Evolutionary conservation across 2,797 vertebrate species (phyloP).

Genomic region (Mareca penelope): DNA sequence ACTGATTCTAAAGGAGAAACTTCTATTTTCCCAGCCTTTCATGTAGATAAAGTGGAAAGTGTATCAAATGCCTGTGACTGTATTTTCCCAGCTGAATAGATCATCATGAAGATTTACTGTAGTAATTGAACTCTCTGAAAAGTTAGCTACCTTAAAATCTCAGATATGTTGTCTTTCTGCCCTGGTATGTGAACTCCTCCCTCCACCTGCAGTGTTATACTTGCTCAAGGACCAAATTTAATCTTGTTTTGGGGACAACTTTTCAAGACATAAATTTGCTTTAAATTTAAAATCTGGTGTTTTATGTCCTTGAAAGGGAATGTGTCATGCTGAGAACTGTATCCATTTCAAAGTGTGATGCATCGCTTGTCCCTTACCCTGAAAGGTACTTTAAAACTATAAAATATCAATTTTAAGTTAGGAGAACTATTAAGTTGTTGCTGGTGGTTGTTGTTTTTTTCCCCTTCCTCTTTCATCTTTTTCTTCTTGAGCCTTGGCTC

Average conservation of each 20-base stretch:
- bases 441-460: too few relatives aligned
- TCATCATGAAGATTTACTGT: neutral
- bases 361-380: neutral
- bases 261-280: neutral
- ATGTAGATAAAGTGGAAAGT: neutral
- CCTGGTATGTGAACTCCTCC: neutral
- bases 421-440: neutral
- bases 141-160: slow-evolving; percentile 20
- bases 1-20: neutral
- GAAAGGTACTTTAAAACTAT: neutral
- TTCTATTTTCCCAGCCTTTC: neutral
- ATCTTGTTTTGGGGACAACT: neutral
- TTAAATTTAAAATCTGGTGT: slow-evolving; percentile 1
- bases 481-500: neutral
- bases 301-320: slow-evolving; percentile 2
- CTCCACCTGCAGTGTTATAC: neutral
- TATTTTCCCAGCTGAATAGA: neutral
- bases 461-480: neutral
- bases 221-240: slow-evolving; percentile 1
- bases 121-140: neutral
- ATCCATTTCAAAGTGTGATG: neutral
- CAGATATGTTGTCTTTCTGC: neutral
- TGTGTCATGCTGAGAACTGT: neutral
- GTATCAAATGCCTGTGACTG: neutral
- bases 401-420: neutral